Evolutionary conservation across 2,113 vertebrate genomes (phyloP).

Genomic region (Piliocolobus tephrosceles): DNA sequence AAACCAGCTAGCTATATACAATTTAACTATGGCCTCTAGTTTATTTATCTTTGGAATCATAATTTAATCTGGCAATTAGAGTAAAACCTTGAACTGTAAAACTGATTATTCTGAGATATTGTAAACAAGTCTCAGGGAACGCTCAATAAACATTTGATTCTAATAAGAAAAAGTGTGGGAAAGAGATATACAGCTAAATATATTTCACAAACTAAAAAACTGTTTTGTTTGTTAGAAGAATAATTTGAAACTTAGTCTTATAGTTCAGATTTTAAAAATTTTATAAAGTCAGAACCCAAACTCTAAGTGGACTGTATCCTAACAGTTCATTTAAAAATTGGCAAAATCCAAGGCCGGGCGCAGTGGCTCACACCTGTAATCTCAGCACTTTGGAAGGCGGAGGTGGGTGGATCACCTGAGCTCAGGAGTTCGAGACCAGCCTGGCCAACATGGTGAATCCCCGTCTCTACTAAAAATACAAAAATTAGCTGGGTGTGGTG

Average conservation of each 20-base stretch:
- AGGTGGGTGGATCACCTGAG: no score
- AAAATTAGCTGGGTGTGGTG: no score
- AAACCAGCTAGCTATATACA: not conserved
- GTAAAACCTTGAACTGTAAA: not conserved
- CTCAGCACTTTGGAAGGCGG: no score
- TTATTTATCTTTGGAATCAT: not conserved
- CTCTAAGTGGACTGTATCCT: not conserved
- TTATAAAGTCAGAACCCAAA: not conserved
- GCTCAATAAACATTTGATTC: not conserved
- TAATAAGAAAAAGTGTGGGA: not conserved
- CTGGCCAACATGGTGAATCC: no score
- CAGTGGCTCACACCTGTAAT: no score
- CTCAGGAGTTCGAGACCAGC: no score
- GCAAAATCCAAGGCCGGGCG: not conserved
- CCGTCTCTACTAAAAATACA: no score
- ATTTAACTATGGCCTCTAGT: not conserved
- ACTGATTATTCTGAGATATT: conserved; percentile 5
- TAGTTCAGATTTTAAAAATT: not conserved
- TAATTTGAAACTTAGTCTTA: not conserved
- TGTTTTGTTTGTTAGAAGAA: not conserved
- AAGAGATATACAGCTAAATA: conserved; percentile 17
- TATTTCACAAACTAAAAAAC: not conserved
- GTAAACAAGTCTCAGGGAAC: conserved; percentile 8
- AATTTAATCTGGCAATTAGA: conserved; percentile 43
- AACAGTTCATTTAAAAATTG: not conserved